Evolutionary conservation across 1,140 invertebrate genomes (phyloP).

Genomic region (Macrobrachium rosenbergii): DNA sequence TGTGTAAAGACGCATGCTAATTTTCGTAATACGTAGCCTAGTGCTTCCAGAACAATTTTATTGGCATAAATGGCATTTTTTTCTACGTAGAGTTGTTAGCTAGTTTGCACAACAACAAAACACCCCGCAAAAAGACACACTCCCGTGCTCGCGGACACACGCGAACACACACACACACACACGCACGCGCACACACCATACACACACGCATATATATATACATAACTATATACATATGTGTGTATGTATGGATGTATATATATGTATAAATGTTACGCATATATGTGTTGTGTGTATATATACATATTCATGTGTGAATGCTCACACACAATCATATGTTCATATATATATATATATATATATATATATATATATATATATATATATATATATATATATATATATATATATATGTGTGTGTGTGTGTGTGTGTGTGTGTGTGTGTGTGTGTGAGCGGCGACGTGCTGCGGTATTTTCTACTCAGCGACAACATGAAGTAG

Average conservation of each 20-base stretch:
- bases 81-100: too few species aligned
- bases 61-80: too few species aligned
- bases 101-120: too few species aligned
- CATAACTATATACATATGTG: neutral
- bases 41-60: too few species aligned
- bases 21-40: too few species aligned
- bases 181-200: neutral
- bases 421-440: neutral
- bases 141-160: neutral
- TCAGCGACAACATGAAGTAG: too few species aligned
- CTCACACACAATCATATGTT: neutral
- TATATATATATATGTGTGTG: slow-evolving; percentile 3
- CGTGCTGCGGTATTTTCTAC: too few species aligned
- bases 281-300: neutral
- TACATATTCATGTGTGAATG: too few species aligned
- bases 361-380: slow-evolving; percentile 27
- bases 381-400: slow-evolving; percentile 20
- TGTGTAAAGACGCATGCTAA: too few species aligned
- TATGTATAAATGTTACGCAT: too few species aligned
- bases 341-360: slow-evolving; percentile 24
- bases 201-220: neutral
- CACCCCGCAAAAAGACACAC: neutral
- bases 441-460: too few species aligned
- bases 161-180: neutral
- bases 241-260: too few species aligned